Base-by-base conservation (phyloP, 2,113 vertebrate genomes). In the Todiramphus saurophagus region DNA sequence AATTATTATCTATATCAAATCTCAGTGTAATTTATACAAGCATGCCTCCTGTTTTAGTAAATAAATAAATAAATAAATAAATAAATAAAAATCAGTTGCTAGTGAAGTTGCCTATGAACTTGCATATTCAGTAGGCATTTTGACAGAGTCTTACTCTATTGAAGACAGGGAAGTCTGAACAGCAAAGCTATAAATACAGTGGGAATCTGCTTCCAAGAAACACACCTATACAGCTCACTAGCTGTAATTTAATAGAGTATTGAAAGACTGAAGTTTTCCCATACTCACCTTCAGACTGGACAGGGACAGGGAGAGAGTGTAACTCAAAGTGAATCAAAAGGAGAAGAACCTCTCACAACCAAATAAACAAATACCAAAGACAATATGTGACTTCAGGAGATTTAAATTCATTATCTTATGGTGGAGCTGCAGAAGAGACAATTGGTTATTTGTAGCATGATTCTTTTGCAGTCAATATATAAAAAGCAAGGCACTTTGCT, bases 121-220 rank as follows among this genome's bases (percentile, higher is more conserved):
- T 63, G 24, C 44, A 74, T 17, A 44, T 60, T 88, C 43, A 69
- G 58, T 11, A 76, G 39, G 66, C 39, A 76, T 90, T 83, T 62
- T 88, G 87, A 53, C 62, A 85, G 62, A 56, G 39, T 78, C 73
- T 67, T 84, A 68, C 60, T 35, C 33, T 30, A 27, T 55, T 55
- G 35, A 51, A 46, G 19, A 81, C 51, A 79, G 23, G 75, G 77
- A 94, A 89, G 77, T 60, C 50, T 95, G 68, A 89, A 87, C 25
- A 79, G 78, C 35, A 76, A 53, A 93, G 67, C 74, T 95, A 96
- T 76, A 91, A 94, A 93, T 94, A 87, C 76, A 81, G 33, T 8
- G 10, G 39, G 17, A 64, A 11, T 7, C 62, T 44, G 53, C 33
- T 94, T 87, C 85, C 82, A 79, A 94, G 84, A 75, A 91, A 74